Evolutionary conservation across 2,888 invertebrate genomes (phyloP), one percentile per base, ranked within the genome.

Genomic region (Orthosia gothica): DNA sequence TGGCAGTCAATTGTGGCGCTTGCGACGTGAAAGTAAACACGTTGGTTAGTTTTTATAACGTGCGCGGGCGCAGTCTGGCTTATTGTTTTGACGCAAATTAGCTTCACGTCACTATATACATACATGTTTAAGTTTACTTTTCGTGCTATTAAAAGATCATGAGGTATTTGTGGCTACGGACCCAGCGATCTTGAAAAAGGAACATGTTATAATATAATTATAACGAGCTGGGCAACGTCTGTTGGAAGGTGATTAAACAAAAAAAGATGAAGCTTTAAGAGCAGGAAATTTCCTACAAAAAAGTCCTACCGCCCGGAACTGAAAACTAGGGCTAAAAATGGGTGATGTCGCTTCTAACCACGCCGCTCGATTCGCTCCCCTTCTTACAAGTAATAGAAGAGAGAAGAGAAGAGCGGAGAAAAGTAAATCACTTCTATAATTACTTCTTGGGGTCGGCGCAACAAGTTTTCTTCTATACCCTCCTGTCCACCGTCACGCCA

Each of bases 81-180:
- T 81, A 74, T 79, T 83, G 83, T 84, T 88, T 84, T 87, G 88
- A 88, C 88, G 87, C 74, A 80, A 76, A 86, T 88, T 81, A 81
- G 73, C 67, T 77, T 70, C 57, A 66, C 83, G 72, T 79, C 64
- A 79, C 63, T 64, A 64, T 49, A 75, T 57, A 62, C 59, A 64
- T 49, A 81, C 49, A 20, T 40, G 5, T 81, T 61, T 40, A 55
- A 59, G 73, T 84, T 79, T 74, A 83, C 70, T 52, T 66, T 72
- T 23, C 20, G 23, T 62, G 23, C 65, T 73, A 32, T 55, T 65
- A 59, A 67, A 66, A 47, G n/a, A 61, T 15, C 18, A 49, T 61
- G 59, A 58, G 65, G 64, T 49, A 26, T 58, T 66, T 62, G 45
- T 59, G n/a, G 13, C 18, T 13, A 40, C 13, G n/a, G 5, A 12